These are phyloP conservation scores for Gulo gulo DNA, from an alignment of 2,113 vertebrate genomes.

Conservation along the genomic window DNA sequence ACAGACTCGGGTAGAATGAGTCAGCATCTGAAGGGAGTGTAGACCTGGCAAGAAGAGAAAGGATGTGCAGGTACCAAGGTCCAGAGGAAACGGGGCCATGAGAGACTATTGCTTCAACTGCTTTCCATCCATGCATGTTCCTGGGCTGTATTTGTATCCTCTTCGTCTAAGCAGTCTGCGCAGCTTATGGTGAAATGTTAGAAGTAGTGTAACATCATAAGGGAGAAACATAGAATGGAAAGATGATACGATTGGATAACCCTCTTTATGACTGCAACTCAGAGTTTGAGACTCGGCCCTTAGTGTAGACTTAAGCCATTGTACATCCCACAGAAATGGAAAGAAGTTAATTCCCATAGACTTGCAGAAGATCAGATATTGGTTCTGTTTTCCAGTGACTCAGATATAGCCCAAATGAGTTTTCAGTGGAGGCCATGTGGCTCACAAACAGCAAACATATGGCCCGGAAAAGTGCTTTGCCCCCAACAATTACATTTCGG, in stretches of 20 bases:
- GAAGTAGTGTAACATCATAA: not conserved
- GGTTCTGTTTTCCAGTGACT: constrained; percentile 30
- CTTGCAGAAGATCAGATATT: not conserved
- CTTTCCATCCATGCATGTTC: not conserved
- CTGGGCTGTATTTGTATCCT: not conserved
- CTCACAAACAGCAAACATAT: constrained; percentile 1
- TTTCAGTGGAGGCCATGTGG: not conserved
- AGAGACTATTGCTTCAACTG: not conserved
- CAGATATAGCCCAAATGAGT: not conserved
- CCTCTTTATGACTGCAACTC: not conserved
- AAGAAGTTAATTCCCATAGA: not conserved
- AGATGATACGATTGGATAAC: not conserved
- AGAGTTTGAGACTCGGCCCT: not conserved
- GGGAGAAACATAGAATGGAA: not conserved
- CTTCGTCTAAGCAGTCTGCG: not conserved
- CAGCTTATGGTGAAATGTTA: not conserved
- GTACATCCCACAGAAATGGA: not conserved
- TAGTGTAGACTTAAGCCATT: not conserved
- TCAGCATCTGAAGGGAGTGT: not conserved
- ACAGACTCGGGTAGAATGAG: not conserved
- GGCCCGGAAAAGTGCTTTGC: not conserved
- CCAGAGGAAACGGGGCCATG: not conserved
- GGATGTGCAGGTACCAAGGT: not conserved
- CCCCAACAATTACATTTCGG: not conserved
- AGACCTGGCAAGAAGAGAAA: not conserved